phyloP scores from a whole-genome alignment of 2,888 invertebrate genomes.

The Spialia ferax region DNA sequence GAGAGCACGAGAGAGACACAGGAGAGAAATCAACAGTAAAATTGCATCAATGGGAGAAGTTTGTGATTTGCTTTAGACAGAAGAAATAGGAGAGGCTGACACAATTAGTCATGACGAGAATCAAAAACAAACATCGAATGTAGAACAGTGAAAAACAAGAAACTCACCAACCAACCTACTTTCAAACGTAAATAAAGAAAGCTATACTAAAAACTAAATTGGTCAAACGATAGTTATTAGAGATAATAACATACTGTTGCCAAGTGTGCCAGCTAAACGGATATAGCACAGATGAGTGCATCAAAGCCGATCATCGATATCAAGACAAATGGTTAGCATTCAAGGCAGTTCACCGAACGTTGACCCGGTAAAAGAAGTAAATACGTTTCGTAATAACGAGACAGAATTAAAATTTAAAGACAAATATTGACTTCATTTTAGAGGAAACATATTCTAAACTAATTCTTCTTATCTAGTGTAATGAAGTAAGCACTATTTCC shows the following conservation, averaged over 20 bases:
- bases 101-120: not conserved
- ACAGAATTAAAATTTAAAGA: not conserved
- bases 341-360: constrained; percentile 33
- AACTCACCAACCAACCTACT: constrained; percentile 5
- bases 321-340: constrained; percentile 51
- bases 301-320: constrained; percentile 57
- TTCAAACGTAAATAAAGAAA: constrained; percentile 31
- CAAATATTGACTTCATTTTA: too few relatives aligned
- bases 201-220: constrained; percentile 21
- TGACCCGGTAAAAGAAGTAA: constrained; percentile 17
- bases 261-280: constrained; percentile 65
- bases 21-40: too few relatives aligned
- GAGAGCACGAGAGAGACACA: too few relatives aligned
- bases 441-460: too few relatives aligned
- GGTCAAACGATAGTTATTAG: constrained; percentile 29
- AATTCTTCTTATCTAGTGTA: too few relatives aligned
- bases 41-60: too few relatives aligned
- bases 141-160: not conserved
- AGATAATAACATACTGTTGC: constrained; percentile 51
- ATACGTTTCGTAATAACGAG: constrained; percentile 3
- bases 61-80: too few relatives aligned
- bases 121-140: not conserved
- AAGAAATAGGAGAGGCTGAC: not conserved
- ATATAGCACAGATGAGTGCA: constrained; percentile 50
- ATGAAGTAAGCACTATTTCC: too few relatives aligned